Evolutionary conservation across 2,888 invertebrate species (phyloP).

Genomic region (Nezara viridula): DNA sequence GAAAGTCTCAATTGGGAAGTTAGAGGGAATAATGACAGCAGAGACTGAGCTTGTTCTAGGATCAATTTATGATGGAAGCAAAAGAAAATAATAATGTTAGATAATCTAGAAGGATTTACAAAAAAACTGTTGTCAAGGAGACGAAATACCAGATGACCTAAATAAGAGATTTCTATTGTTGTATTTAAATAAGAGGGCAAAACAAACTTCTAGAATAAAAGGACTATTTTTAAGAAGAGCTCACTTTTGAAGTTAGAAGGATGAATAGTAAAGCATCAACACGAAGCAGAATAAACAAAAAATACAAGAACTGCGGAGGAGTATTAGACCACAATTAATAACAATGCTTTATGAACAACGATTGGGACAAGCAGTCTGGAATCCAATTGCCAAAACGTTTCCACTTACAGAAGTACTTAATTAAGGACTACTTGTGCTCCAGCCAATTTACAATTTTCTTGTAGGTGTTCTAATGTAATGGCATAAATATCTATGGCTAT

Average conservation of each 20-base stretch:
- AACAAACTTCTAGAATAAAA: background rate
- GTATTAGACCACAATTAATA: background rate
- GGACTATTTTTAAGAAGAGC: background rate
- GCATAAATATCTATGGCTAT: no score
- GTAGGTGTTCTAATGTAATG: no score
- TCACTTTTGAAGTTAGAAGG: background rate
- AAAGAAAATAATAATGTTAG: background rate
- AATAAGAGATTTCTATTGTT: background rate
- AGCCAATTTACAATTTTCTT: no score
- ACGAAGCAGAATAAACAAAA: background rate
- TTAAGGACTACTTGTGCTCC: no score
- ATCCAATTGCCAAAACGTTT: no score
- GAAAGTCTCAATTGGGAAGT: background rate
- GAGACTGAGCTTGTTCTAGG: background rate
- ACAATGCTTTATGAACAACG: no score
- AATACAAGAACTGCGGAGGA: background rate
- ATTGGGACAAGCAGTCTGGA: no score
- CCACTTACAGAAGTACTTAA: no score
- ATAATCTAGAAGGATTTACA: background rate
- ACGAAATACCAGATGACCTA: background rate
- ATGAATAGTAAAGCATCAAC: background rate
- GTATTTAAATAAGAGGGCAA: background rate
- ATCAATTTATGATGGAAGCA: background rate
- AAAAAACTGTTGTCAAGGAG: background rate
- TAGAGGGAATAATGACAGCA: background rate